Percentiles rank a stretch among this genome's conserved stretches.
phyloP scores from a whole-genome alignment of 1,140 invertebrate species.

The Diorhabda carinulata region DNA sequence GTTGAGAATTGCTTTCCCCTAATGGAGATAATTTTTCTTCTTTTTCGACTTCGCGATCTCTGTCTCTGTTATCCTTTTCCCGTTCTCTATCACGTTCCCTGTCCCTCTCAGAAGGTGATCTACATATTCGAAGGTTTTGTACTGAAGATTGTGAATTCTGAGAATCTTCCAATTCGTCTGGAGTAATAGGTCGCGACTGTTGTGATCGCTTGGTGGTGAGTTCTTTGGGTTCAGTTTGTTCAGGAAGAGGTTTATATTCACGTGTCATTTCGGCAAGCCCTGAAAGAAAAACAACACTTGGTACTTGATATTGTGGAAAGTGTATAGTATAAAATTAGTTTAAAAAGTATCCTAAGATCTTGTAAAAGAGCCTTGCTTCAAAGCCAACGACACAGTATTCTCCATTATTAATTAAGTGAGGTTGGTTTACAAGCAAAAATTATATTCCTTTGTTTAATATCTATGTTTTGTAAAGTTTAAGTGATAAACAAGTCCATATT shows the following conservation, averaged over 20 bases:
- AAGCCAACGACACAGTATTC: too few relatives aligned
- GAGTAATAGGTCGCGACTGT: conserved; percentile 12
- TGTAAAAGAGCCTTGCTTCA: too few relatives aligned
- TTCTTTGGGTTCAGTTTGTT: conserved; percentile 47
- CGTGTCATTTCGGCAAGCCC: conserved; percentile 85
- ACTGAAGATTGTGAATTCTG: conserved; percentile 16
- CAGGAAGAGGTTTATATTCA: conserved; percentile 43
- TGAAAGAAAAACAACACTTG: conserved; percentile 9
- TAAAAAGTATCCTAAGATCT: too few relatives aligned
- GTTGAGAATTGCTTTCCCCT: conserved; percentile 47
- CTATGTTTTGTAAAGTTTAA: too few relatives aligned
- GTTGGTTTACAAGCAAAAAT: too few relatives aligned
- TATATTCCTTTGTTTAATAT: too few relatives aligned
- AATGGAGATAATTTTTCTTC: conserved; percentile 33
- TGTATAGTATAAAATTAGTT: too few relatives aligned
- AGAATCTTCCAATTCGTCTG: conserved; percentile 4
- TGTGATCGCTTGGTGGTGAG: conserved; percentile 35
- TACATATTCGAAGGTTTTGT: conserved; percentile 27
- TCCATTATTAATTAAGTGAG: too few relatives aligned
- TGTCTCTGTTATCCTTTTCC: conserved; percentile 27
- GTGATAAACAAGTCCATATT: too few relatives aligned
- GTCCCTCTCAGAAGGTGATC: conserved; percentile 19
- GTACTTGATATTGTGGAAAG: too few relatives aligned
- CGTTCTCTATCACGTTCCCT: conserved; percentile 29
- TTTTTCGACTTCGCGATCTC: conserved; percentile 34